Conservation (phyloP, 2,888 invertebrate genomes). For the Drosophila multiciliata region DNA sequence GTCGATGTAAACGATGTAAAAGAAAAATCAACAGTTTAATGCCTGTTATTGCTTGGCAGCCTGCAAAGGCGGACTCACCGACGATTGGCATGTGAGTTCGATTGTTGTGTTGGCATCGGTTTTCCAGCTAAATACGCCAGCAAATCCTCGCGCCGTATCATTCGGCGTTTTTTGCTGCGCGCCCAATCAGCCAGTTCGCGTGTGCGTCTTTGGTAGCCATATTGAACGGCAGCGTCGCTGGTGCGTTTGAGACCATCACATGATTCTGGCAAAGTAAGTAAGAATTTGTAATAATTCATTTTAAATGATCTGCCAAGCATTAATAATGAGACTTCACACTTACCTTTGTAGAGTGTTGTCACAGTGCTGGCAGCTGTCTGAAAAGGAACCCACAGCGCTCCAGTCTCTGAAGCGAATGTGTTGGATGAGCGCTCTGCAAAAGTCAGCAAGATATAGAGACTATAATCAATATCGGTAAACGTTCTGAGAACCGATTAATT, state of each 20-base stretch:
- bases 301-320: no score
- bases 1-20: neutral
- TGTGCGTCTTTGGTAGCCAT: constrained; percentile 90
- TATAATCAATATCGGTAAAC: neutral
- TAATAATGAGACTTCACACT: neutral
- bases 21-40: neutral
- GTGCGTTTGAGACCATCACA: constrained; percentile 89
- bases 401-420: constrained; percentile 86
- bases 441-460: neutral
- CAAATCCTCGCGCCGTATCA: constrained; percentile 91
- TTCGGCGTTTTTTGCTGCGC: constrained; percentile 88
- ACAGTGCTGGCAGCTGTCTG: constrained; percentile 92
- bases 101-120: constrained; percentile 87
- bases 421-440: constrained; percentile 87
- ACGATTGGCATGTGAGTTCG: constrained; percentile 85
- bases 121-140: constrained; percentile 91
- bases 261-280: constrained; percentile 86
- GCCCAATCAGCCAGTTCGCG: constrained; percentile 92
- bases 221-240: constrained; percentile 89
- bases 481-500: neutral
- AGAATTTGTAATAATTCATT: neutral
- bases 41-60: constrained; percentile 12
- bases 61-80: constrained; percentile 75
- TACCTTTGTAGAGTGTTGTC: constrained; percentile 92
- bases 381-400: constrained; percentile 90